Conservation (phyloP, 1,140 invertebrate species). For the Cryptotermes secundus region DNA sequence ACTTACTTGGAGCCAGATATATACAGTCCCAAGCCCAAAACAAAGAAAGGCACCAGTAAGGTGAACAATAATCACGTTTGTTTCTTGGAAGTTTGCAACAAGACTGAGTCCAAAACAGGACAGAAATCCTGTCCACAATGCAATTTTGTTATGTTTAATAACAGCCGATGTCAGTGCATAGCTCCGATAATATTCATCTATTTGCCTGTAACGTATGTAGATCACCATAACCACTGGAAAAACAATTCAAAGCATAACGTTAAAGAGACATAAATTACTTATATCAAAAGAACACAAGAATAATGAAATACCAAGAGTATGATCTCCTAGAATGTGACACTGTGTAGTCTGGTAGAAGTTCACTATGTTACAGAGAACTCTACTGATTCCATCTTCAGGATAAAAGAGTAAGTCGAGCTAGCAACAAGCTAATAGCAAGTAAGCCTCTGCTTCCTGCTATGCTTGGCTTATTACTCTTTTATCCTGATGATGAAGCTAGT, state of each 20-base stretch:
- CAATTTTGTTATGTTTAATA: constrained; percentile 55
- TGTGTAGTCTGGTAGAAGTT: no score
- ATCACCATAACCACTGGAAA: constrained; percentile 48
- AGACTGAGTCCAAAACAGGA: constrained; percentile 67
- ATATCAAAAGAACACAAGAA: no score
- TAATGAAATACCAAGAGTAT: no score
- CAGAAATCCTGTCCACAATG: constrained; percentile 58
- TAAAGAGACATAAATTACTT: background rate
- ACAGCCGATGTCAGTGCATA: constrained; percentile 39
- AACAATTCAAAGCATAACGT: background rate
- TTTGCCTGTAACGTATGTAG: constrained; percentile 53
- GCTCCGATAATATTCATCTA: constrained; percentile 40
- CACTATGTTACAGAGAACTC: no score
- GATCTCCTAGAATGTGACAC: no score
- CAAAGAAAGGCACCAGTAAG: constrained; percentile 67
- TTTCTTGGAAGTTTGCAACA: constrained; percentile 78
- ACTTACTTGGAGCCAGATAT: constrained; percentile 65
- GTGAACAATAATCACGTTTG: constrained; percentile 67
- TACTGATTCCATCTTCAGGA: no score
- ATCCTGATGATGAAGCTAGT: no score
- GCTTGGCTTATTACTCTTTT: no score
- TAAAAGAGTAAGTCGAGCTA: no score
- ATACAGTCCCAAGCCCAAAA: constrained; percentile 66
- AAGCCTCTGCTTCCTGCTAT: no score
- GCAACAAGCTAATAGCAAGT: no score